Evolutionary conservation across 2,113 vertebrate species (phyloP).

Genomic region (Macaca mulatta): DNA sequence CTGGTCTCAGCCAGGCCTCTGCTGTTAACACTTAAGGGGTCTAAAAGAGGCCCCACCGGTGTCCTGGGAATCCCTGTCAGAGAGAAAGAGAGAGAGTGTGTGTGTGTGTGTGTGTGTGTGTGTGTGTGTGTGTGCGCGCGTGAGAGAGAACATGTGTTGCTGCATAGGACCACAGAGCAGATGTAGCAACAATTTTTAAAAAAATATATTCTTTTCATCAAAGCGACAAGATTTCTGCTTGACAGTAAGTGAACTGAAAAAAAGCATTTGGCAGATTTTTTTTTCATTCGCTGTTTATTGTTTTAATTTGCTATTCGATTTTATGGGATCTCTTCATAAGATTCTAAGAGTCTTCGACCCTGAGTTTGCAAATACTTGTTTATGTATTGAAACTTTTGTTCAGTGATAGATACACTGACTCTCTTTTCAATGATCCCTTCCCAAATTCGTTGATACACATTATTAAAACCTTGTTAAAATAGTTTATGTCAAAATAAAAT

Average conservation of each 20-base stretch:
- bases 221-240: not conserved
- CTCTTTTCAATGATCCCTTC: not conserved
- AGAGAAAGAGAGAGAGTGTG: not conserved
- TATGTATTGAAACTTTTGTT: not conserved
- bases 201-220: not conserved
- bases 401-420: not conserved
- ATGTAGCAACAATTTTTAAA: not conserved
- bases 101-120: not conserved
- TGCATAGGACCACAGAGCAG: not conserved
- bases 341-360: not conserved
- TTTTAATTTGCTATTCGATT: not conserved
- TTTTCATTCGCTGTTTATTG: not conserved
- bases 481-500: not conserved
- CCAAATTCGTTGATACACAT: not conserved
- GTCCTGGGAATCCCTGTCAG: conserved; percentile 71
- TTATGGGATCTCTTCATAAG: not conserved
- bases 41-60: conserved; percentile 55
- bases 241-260: not conserved
- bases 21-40: conserved; percentile 71
- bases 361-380: not conserved
- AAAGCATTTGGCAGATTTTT: not conserved
- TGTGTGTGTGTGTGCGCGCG: not conserved
- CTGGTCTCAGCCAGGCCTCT: conserved; percentile 68
- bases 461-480: not conserved
- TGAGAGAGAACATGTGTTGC: not conserved